Base-by-base conservation (phyloP, 2,113 vertebrate species). In the Hoplias malabaricus region DNA sequence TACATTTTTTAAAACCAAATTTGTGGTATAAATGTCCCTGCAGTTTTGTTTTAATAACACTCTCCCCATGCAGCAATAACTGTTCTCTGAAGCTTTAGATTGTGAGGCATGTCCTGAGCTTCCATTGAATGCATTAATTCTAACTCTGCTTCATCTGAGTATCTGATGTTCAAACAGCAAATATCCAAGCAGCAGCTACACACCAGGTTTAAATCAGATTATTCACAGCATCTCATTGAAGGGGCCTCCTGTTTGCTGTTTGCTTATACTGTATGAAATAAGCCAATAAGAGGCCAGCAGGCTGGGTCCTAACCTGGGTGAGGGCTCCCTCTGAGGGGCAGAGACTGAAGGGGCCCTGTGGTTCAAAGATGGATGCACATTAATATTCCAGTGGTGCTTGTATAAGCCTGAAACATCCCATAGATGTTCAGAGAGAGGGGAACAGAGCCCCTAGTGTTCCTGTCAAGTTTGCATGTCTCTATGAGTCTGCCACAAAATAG, bases 391-490 rank as follows among this genome's bases (percentile, higher is more conserved):
- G 25, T 61, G 80, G 82, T 71, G 80, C 57, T 48, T 31, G 67
- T 61, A 43, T 25, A 43, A 46, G 77, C 33, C 71, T 73, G 36
- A 80, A 80, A 69, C 78, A 69, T 59, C 83, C 81, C 62, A 74
- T 74, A 69, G 77, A 80, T 75, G 61, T 69, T 53, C 79, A 84
- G 54, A 80, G 77, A 82, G 73, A 3, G 43, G 29, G 36, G 76
- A 59, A 79, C 54, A 80, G 83, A 83, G 83, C 87, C 87, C 90
- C 87, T 78, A 86, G 85, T 89, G 90, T 88, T 89, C 84, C 86
- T 88, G 88, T 91, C 87, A 91, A 88, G 86, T 88, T 87, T 78
- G 80, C 9, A 74, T 87, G 82, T 89, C 88, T 89, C 88, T 87
- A 88, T 81, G 80, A 81, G 84, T 85, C 72, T 10, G 56, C 89